A percentile compares a stretch with the other conserved stretches of the same genome.
phyloP scores from a whole-genome alignment of 2,797 vertebrate species.

The Astyanax mexicanus region DNA sequence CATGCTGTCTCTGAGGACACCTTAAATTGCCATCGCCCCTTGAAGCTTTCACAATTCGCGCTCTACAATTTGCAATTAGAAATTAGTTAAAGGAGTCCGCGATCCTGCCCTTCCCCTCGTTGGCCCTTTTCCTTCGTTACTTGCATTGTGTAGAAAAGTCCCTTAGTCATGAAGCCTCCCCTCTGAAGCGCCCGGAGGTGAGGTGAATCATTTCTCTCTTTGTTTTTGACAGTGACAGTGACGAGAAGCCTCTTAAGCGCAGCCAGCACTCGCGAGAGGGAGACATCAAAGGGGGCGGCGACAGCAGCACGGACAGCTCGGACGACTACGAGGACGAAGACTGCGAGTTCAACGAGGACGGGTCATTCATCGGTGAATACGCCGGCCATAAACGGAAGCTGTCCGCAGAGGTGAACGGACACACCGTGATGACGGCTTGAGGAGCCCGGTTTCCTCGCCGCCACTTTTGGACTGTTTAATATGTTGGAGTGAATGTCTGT shows the following conservation, averaged over 20 bases:
- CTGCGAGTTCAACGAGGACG: constrained; percentile 90
- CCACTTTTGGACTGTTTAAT: constrained; percentile 18
- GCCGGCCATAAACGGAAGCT: constrained; percentile 75
- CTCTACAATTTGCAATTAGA: constrained; percentile 64
- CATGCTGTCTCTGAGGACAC: constrained; percentile 72
- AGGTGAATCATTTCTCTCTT: constrained; percentile 45
- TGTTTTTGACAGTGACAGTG: constrained; percentile 80
- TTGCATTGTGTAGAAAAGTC: constrained; percentile 67
- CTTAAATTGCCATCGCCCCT: constrained; percentile 78
- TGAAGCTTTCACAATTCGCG: constrained; percentile 78
- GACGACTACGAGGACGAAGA: constrained; percentile 86
- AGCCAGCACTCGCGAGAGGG: constrained; percentile 78
- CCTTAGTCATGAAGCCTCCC: constrained; percentile 63
- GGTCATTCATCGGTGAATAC: constrained; percentile 96
- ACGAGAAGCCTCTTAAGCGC: constrained; percentile 89
- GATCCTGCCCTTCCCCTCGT: constrained; percentile 64
- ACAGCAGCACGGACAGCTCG: constrained; percentile 87
- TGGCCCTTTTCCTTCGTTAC: not conserved
- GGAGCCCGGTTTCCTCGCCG: constrained; percentile 1
- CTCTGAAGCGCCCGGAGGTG: not conserved
- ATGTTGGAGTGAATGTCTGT: not conserved
- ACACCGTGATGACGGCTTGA: constrained; percentile 48
- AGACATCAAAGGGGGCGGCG: constrained; percentile 79
- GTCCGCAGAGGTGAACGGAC: constrained; percentile 73
- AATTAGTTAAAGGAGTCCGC: constrained; percentile 74